phyloP scores from a whole-genome alignment of 1,140 invertebrate genomes.

The Leptinotarsa lineolata region DNA sequence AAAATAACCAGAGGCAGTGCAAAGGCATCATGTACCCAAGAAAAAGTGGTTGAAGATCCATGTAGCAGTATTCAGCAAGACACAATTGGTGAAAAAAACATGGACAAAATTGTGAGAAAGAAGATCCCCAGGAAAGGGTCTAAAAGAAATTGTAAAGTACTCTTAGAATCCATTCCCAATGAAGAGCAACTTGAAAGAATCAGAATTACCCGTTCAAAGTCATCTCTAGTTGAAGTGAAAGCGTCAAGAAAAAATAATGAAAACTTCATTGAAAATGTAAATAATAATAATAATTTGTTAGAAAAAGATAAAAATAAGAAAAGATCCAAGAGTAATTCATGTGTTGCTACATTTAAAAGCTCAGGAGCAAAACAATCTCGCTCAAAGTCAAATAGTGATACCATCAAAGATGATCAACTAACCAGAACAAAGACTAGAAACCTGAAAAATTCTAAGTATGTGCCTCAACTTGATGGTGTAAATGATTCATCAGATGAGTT shows the following conservation, averaged over 20 bases:
- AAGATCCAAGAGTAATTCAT: neutral
- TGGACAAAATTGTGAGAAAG: neutral
- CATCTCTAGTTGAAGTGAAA: neutral
- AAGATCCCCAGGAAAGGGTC: neutral
- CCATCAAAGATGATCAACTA: neutral
- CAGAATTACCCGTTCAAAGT: neutral
- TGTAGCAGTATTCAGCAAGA: neutral
- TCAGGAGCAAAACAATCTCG: neutral
- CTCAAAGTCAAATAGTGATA: neutral
- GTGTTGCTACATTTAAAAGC: neutral
- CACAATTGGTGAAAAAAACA: neutral
- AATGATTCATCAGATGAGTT: conserved; percentile 10
- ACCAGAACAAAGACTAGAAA: neutral
- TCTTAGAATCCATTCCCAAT: neutral
- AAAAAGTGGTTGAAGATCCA: neutral
- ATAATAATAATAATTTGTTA: conserved; percentile 12
- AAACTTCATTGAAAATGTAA: neutral
- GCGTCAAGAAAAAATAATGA: neutral
- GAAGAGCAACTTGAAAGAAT: neutral
- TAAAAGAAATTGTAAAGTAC: no score
- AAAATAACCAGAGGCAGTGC: conserved; percentile 17
- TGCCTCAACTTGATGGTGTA: conserved; percentile 62
- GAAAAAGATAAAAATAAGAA: neutral
- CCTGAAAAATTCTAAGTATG: conserved; percentile 33
- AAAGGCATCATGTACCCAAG: neutral